Percentiles rank a stretch among this genome's conserved stretches.
Conservation (phyloP, 2,113 vertebrate genomes). For the Caretta caretta region DNA sequence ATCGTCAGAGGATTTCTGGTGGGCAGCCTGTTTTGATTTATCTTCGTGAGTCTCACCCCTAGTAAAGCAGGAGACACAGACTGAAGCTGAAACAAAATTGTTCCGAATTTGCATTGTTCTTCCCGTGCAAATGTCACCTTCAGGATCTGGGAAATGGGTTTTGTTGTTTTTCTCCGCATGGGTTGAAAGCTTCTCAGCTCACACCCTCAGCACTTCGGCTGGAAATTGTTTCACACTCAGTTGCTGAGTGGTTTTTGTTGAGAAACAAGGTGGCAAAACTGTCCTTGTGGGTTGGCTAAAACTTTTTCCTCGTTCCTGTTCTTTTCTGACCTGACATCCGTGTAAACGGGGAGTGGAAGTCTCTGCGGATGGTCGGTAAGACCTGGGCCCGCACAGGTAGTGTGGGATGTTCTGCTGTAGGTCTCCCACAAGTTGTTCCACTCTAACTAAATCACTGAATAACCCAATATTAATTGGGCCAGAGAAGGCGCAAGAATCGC, state of each 20-base stretch:
- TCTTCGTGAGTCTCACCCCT: neutral
- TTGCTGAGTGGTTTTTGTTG: neutral
- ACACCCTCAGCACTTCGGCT: no score
- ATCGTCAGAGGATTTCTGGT: neutral
- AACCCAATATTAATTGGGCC: neutral
- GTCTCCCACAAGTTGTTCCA: neutral
- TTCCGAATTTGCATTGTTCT: neutral
- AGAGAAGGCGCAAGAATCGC: no score
- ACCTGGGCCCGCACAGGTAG: neutral
- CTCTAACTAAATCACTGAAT: neutral
- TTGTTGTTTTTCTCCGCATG: neutral
- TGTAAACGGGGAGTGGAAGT: neutral
- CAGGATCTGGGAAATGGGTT: neutral
- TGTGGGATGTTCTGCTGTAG: neutral
- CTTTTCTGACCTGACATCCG: neutral
- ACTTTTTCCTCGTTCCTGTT: neutral
- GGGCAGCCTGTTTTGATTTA: neutral
- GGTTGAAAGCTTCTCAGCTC: neutral
- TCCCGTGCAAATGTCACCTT: neutral
- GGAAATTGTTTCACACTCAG: neutral
- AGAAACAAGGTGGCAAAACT: neutral
- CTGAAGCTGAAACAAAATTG: neutral
- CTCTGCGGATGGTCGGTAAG: neutral
- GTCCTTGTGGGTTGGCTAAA: neutral
- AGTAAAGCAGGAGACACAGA: neutral